Evolutionary conservation across 2,113 vertebrate species (phyloP).

Genomic region (Pithys albifrons): DNA sequence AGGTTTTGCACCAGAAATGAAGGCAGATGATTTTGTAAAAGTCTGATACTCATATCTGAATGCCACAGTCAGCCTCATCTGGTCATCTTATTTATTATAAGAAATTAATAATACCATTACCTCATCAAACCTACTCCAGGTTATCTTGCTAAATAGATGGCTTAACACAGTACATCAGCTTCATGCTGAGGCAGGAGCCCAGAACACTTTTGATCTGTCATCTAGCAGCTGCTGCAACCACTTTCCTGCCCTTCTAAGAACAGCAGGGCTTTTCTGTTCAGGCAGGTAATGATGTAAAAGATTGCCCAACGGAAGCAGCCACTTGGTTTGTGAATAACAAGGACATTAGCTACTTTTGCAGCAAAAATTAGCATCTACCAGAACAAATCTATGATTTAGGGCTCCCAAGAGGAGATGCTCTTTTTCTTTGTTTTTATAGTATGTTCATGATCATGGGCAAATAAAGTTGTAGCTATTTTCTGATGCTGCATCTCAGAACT

Average conservation of each 20-base stretch:
- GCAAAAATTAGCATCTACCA: background rate
- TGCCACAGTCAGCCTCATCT: background rate
- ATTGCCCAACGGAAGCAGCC: background rate
- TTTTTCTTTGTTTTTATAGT: background rate
- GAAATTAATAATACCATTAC: conserved; percentile 42
- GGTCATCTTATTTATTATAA: conserved; percentile 12
- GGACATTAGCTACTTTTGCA: background rate
- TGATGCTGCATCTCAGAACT: background rate
- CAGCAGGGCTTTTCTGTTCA: background rate
- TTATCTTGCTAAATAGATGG: conserved; percentile 29
- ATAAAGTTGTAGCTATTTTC: conserved; percentile 35
- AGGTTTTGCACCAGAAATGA: background rate
- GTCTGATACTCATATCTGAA: background rate
- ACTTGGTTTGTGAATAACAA: background rate
- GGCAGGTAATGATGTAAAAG: background rate
- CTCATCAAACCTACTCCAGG: background rate
- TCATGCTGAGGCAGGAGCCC: background rate
- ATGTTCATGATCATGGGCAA: background rate
- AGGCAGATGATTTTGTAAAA: background rate
- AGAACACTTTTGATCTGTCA: conserved; percentile 1
- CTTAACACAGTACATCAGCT: background rate
- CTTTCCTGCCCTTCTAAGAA: conserved; percentile 5
- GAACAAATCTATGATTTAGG: background rate
- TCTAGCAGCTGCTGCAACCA: background rate
- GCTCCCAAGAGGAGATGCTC: background rate